Evolutionary conservation across 2,797 vertebrate species (phyloP), one percentile per base, ranked within the genome.

Genomic region (Parauchenoglanis ngamensis): DNA sequence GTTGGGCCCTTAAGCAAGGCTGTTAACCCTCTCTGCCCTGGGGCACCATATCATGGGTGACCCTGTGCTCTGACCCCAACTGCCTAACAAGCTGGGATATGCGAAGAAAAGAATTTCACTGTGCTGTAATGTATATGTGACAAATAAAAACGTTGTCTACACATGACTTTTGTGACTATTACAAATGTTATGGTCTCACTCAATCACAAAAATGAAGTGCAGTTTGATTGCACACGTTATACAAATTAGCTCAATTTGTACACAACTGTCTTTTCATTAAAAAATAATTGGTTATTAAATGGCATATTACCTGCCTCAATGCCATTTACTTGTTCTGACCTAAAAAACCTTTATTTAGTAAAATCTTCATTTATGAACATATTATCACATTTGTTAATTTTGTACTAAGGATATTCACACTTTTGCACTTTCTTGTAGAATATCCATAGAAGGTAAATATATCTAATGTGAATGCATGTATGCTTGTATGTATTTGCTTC

Each of bases 401-500:
- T 75, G 23, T 49, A 73, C 11, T 17, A 54, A 54, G n/a, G 8
- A 7, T 57, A 79, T 59, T 17, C 76, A 79, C 21, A 23, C 2
- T 12, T 35, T 78, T 78, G 28, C 54, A 57, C n/a, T 78, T 8
- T 57, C 10, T 40, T 19, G 21, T 40, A 85, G 35, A 28, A 28
- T 63, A 76, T 52, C 23, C 21, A 56, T 57, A 57, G 17, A 7
- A 86, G 19, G n/a, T 21, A 61, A 83, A 28, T 72, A 46, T 25
- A 23, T 40, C 10, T 59, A 57, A 35, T 25, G 10, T 23, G 21
- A 59, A 79, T 40, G 31, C 61, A 57, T 59, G 12, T 23, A 83
- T 46, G 85, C 19, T 35, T 25, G 17, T 68, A 1, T 78, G 15
- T 88, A 61, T 72, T 68, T 85, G 44, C 73, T 68, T 90, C n/a